phyloP scores from a whole-genome alignment of 2,888 invertebrate species.

The Helleia helle region DNA sequence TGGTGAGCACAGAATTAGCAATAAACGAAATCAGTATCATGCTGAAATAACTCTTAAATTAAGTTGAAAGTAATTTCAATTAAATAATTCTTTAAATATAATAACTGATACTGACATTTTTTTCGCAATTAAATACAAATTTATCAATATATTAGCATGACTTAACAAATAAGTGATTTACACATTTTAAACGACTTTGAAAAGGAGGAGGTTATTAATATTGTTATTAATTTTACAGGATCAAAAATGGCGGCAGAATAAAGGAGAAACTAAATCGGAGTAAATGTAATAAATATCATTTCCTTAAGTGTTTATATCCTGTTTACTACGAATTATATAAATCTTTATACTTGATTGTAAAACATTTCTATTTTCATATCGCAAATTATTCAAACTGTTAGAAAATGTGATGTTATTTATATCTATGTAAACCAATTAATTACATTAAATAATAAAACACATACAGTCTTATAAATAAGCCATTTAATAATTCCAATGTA shows the following conservation, averaged over 20 bases:
- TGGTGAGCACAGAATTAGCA: too few species aligned
- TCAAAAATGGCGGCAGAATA: slow-evolving; percentile 67
- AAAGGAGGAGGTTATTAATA: too few species aligned
- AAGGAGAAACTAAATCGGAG: slow-evolving; percentile 38
- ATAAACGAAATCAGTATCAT: too few species aligned
- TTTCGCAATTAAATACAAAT: too few species aligned
- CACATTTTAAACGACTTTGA: too few species aligned
- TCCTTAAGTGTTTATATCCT: slow-evolving; percentile 29
- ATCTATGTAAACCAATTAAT: slow-evolving; percentile 46
- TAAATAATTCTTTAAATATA: too few species aligned
- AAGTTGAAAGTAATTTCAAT: too few species aligned
- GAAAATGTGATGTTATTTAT: slow-evolving; percentile 37
- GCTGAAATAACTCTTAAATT: too few species aligned
- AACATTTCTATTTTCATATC: slow-evolving; percentile 37
- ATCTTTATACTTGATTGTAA: slow-evolving; percentile 26
- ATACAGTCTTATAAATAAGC: slow-evolving; percentile 17
- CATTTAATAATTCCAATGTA: slow-evolving; percentile 16
- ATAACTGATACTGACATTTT: too few species aligned
- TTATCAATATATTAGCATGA: too few species aligned
- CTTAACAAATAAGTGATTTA: background rate
- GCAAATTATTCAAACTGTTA: slow-evolving; percentile 31
- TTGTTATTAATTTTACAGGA: slow-evolving; percentile 46
- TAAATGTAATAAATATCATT: slow-evolving; percentile 26
- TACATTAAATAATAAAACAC: slow-evolving; percentile 24
- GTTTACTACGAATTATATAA: slow-evolving; percentile 18